A percentile compares a stretch with the other conserved stretches of the same genome.
Conservation (phyloP, 1,140 invertebrate species). For the Magallana gigas region DNA sequence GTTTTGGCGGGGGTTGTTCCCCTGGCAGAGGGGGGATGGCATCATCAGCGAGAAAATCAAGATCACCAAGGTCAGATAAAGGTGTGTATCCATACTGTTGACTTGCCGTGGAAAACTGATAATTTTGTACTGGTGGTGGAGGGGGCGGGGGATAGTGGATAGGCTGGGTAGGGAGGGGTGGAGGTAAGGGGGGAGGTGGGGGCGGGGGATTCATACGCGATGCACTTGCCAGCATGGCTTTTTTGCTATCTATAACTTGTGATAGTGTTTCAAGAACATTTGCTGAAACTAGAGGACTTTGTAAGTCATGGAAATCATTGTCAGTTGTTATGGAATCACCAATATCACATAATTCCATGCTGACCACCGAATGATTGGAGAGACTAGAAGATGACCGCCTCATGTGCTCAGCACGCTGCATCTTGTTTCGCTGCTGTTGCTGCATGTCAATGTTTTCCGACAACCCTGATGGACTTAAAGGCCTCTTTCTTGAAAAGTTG, state of each 20-base stretch:
- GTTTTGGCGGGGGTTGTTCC: background rate
- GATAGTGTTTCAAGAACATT: slow-evolving; percentile 24
- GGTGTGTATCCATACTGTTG: slow-evolving; percentile 36
- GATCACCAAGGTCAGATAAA: slow-evolving; percentile 10
- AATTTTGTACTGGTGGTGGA: slow-evolving; percentile 40
- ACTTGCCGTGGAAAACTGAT: slow-evolving; percentile 26
- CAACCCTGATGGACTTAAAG: slow-evolving; percentile 44
- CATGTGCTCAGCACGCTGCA: slow-evolving; percentile 48
- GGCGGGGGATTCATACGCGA: background rate
- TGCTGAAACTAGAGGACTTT: background rate
- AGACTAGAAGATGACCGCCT: slow-evolving; percentile 8
- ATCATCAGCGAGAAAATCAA: slow-evolving; percentile 31
- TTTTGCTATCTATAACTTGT: slow-evolving; percentile 43
- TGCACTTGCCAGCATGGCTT: slow-evolving; percentile 20
- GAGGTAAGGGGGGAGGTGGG: slow-evolving; percentile 29
- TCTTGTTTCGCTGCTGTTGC: slow-evolving; percentile 50
- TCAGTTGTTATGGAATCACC: background rate
- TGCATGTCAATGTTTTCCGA: slow-evolving; percentile 37
- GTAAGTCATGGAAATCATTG: background rate
- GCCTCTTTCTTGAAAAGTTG: slow-evolving; percentile 43
- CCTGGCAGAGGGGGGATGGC: slow-evolving; percentile 30
- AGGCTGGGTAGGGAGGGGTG: slow-evolving; percentile 29
- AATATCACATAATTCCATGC: slow-evolving; percentile 56
- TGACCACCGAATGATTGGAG: slow-evolving; percentile 54
- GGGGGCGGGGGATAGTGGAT: slow-evolving; percentile 51